These are phyloP conservation scores for Rhipidura dahli DNA, from an alignment of 2,113 vertebrate species.

Conservation along the genomic window DNA sequence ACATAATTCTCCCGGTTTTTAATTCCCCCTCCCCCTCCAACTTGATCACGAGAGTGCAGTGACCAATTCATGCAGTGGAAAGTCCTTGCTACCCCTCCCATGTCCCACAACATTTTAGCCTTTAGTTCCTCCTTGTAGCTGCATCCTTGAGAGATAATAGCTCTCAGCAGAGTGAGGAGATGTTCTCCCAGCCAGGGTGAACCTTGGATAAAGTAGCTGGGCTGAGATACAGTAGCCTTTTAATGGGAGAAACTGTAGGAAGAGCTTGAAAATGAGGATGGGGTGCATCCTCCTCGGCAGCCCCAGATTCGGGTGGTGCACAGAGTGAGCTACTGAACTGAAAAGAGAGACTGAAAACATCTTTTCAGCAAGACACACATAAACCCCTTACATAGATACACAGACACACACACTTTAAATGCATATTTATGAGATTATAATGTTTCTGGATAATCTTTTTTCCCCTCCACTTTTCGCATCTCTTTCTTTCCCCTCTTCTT, in stretches of 20 bases:
- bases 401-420: constrained; percentile 14
- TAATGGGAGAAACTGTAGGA: neutral
- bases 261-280: neutral
- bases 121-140: neutral
- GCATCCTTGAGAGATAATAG: neutral
- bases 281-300: neutral
- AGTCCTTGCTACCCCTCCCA: neutral
- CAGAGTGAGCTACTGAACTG: neutral
- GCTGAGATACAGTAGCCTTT: neutral
- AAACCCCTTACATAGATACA: constrained; percentile 1
- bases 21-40: too few species aligned
- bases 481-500: constrained; percentile 11
- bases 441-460: neutral
- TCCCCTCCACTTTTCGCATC: neutral
- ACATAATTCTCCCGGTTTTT: neutral
- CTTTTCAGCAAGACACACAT: constrained; percentile 3
- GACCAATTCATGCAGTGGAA: neutral
- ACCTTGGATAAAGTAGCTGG: neutral
- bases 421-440: constrained; percentile 47
- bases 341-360: neutral
- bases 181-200: neutral
- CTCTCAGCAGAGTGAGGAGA: neutral
- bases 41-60: neutral
- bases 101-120: neutral
- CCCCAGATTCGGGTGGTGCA: neutral